Evolutionary conservation across 2,113 vertebrate species (phyloP), one percentile per base, ranked within the genome.

Genomic region (Panthera tigris): DNA sequence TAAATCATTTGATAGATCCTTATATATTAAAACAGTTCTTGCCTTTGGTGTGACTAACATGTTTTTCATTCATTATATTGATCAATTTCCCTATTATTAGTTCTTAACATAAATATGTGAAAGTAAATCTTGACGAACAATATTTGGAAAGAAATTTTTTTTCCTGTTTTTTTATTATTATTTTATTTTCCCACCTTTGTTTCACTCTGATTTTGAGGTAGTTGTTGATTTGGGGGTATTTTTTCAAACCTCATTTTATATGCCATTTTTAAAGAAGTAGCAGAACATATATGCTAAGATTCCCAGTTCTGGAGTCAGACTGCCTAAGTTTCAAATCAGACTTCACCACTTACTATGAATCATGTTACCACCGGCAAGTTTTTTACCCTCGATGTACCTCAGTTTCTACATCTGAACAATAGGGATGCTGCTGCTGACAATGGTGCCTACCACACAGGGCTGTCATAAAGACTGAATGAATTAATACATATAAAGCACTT

Each of bases 181-280:
- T 78, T 97, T 91, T 86, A 65, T n/a, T 82, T 92, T 71, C 31
- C 68, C 87, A 7, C 8, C 25, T 95, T 91, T 57, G 31, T 90
- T 94, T 96, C 65, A 57, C 39, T 96, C 71, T 94, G 29, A 92
- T 88, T 97, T 39, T 89, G 23, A 92, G 68, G 61, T 4, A 95
- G 7, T 81, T 86, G 7, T 89, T 80, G 21, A 52, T 78, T 87
- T 96, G 13, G 4, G 19, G 6, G 2, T n/a, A 48, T 86, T 94
- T 92, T 90, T 93, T 90, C 68, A 79, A 97, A 89, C 50, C 29
- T 83, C 57, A 84, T 55, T 36, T 90, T 57, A 81, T 45, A 13
- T 71, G 13, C 23, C 16, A 76, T 65, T 92, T 89, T 79, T 65
- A 66, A 87, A 91, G n/a, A 89, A 94, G 52, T 57, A 94, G 23